Percentiles rank a stretch among this genome's conserved stretches.
phyloP scores from a whole-genome alignment of 92 coral and sea anemone genomes.

The Bergia puertoricense region DNA sequence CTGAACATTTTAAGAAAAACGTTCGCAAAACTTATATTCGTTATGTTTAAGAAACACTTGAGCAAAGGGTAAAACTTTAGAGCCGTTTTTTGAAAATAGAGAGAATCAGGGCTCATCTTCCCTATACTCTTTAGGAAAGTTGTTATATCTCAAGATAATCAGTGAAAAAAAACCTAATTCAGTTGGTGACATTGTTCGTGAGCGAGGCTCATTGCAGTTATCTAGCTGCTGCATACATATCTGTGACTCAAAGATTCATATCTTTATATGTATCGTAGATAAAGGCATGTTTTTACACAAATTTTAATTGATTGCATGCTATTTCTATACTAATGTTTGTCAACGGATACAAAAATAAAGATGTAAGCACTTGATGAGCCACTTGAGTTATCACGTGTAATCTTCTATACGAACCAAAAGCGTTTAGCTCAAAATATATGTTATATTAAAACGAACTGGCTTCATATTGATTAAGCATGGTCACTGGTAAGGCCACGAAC shows the following conservation, averaged over 20 bases:
- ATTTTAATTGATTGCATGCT: background rate
- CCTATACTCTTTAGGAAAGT: background rate
- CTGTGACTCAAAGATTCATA: too few relatives aligned
- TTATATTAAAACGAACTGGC: too few relatives aligned
- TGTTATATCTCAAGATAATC: background rate
- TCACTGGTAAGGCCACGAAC: too few relatives aligned
- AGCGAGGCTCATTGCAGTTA: too few relatives aligned
- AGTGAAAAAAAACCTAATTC: background rate
- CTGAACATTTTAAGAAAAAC: too few relatives aligned
- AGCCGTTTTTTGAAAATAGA: background rate
- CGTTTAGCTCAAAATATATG: background rate
- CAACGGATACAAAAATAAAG: background rate
- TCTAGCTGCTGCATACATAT: too few relatives aligned
- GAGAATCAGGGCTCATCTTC: too few relatives aligned
- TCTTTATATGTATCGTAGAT: background rate
- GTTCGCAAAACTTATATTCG: too few relatives aligned
- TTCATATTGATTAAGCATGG: too few relatives aligned
- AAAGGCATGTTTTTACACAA: background rate
- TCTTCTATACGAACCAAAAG: background rate
- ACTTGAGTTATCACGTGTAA: background rate
- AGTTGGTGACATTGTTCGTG: too few relatives aligned
- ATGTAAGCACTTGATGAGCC: background rate
- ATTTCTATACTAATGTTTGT: background rate
- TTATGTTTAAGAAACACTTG: too few relatives aligned
- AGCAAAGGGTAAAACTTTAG: background rate